Base-by-base conservation (phyloP, 2,797 vertebrate genomes). In the Ataeniobius toweri region DNA sequence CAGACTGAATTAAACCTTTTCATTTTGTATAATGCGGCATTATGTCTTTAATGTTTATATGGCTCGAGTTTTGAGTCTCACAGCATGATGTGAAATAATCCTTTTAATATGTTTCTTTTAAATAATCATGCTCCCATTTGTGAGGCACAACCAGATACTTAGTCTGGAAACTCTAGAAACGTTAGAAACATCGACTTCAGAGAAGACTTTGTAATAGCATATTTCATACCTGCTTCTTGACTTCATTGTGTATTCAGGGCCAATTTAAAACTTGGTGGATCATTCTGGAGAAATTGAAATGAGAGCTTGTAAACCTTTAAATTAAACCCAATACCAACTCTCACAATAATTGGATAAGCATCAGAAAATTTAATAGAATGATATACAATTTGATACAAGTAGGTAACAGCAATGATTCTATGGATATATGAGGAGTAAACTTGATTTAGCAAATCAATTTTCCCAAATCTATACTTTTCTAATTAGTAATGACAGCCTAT, bases 371-470 rank as follows among this genome's bases (percentile, higher is more conserved):
- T 5, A 26, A 36, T 65, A n/a, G 24, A 73, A 77, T 75, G 75
- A 80, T 73, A 82, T 50, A 72, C 75, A 80, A 70, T 58, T 77
- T 83, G 3, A 83, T 53, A 80, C 6, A 73, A 79, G 16, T 68
- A 75, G 63, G 46, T 61, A 31, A 28, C 68, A 78, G n/a, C 36
- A 78, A 75, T 65, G 16, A 80, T 65, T 74, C 3, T n/a, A 56
- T 1, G 13, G 67, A 69, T 46, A 48, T 69, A 39, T n/a, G 41
- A 69, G 44, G 44, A 6, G 39, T 44, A 7, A 68, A 46, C 22
- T 46, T 46, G 24, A 46, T 58, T n/a, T n/a, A 58, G 6, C 55
- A n/a, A 7, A 59, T 59, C n/a, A 44, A 6, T 26, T 69, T 69
- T 13, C 6, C 67, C 67, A 69, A 50, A 28, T 18, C 68, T 3